phyloP scores from a whole-genome alignment of 2,888 invertebrate species.

The Cryptocephalus moraei region DNA sequence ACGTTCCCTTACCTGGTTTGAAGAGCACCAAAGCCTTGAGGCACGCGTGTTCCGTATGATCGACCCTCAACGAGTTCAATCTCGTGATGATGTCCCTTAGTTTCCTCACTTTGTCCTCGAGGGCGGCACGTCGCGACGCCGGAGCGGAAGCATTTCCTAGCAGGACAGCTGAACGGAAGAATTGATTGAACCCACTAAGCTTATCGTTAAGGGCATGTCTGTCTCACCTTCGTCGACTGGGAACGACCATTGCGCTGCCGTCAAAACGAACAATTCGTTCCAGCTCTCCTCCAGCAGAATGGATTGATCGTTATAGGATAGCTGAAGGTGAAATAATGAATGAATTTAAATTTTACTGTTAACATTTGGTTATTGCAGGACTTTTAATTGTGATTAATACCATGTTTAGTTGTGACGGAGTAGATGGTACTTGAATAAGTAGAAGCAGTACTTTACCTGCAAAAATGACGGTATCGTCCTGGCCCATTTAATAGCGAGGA shows the following conservation, averaged over 20 bases:
- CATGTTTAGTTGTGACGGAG: too few relatives aligned
- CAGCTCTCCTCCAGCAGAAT: slow-evolving; percentile 67
- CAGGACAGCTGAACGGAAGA: slow-evolving; percentile 24
- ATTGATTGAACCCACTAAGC: not conserved
- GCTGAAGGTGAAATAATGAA: slow-evolving; percentile 38
- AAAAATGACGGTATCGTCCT: slow-evolving; percentile 65
- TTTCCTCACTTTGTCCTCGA: slow-evolving; percentile 48
- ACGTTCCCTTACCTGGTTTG: slow-evolving; percentile 54
- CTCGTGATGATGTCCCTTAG: slow-evolving; percentile 56
- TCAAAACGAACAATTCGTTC: slow-evolving; percentile 74
- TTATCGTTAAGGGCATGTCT: not conserved
- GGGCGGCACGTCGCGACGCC: slow-evolving; percentile 41
- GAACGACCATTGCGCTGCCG: slow-evolving; percentile 72
- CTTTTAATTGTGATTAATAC: too few relatives aligned
- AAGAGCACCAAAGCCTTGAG: slow-evolving; percentile 75
- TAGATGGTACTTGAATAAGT: too few relatives aligned
- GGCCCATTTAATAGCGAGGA: slow-evolving; percentile 72
- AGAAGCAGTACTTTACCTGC: too few relatives aligned
- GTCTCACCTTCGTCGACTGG: slow-evolving; percentile 59
- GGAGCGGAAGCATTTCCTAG: slow-evolving; percentile 39
- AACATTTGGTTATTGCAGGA: too few relatives aligned
- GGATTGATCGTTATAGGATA: slow-evolving; percentile 61
- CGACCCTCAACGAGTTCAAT: slow-evolving; percentile 55
- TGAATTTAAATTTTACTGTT: too few relatives aligned
- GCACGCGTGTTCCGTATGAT: slow-evolving; percentile 76